Evolutionary conservation across 2,113 vertebrate genomes (phyloP).

Genomic region (Anhinga anhinga): DNA sequence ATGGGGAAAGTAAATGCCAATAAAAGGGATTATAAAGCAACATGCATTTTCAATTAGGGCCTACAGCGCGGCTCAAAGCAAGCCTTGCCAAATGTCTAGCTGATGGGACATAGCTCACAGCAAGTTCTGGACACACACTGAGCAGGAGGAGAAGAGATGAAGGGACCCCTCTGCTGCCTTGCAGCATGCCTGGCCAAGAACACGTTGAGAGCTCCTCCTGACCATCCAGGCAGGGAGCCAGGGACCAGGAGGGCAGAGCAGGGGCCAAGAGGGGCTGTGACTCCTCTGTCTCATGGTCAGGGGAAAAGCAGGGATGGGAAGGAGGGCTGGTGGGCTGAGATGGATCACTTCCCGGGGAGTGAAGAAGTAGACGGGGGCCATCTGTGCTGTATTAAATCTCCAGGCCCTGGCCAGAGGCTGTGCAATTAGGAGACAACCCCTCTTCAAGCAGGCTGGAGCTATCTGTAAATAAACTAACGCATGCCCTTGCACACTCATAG

Average conservation of each 20-base stretch:
- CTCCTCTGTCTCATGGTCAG: not conserved
- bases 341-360: accelerated
- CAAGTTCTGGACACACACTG: not conserved
- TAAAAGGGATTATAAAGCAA: constrained; percentile 26
- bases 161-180: not conserved
- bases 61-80: not conserved
- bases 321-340: not conserved
- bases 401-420: not conserved
- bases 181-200: not conserved
- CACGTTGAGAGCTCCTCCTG: not conserved
- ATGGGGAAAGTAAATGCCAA: not conserved
- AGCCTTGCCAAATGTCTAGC: not conserved
- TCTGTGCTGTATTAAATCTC: not conserved
- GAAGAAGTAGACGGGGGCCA: not conserved
- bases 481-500: too few species aligned
- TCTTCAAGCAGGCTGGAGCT: not conserved
- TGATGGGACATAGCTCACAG: not conserved
- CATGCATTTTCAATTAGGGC: constrained; percentile 11
- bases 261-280: not conserved
- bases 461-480: not conserved
- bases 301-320: not conserved
- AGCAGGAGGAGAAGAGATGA: not conserved
- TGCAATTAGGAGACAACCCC: not conserved
- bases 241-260: not conserved
- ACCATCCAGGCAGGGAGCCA: not conserved